A percentile compares a stretch with the other conserved stretches of the same genome.
phyloP scores from a whole-genome alignment of 2,888 invertebrate species.

The Trissonchulus sp. region DNA sequence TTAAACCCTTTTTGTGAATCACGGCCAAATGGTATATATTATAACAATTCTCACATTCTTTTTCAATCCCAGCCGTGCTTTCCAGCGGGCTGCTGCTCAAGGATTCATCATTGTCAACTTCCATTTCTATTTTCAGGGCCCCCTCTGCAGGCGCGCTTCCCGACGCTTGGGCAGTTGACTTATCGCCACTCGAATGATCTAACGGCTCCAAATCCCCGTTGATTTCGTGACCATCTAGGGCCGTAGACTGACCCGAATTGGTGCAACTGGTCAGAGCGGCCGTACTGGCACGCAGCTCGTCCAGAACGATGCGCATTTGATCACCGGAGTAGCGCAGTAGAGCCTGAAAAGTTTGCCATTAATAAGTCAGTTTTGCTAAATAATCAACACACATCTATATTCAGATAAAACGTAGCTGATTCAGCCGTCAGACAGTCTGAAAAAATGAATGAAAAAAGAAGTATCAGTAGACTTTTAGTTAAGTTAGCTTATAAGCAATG shows the following conservation, averaged over 20 bases:
- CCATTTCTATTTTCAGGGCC: not conserved
- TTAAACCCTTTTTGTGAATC: too few relatives aligned
- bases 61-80: not conserved
- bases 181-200: not conserved
- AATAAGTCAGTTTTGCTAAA: too few relatives aligned
- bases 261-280: not conserved
- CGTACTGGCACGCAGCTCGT: not conserved
- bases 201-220: not conserved
- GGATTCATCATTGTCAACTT: not conserved
- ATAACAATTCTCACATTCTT: not conserved
- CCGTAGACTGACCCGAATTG: not conserved
- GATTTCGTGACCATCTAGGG: too few relatives aligned
- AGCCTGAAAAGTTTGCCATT: too few relatives aligned
- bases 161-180: not conserved
- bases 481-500: too few relatives aligned
- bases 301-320: not conserved
- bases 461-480: too few relatives aligned
- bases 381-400: too few relatives aligned
- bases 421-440: too few relatives aligned
- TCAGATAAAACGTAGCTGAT: too few relatives aligned
- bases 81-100: not conserved
- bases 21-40: too few relatives aligned
- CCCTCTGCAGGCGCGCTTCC: not conserved
- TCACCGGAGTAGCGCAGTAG: not conserved
- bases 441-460: too few relatives aligned